Evolutionary conservation across 2,797 vertebrate genomes (phyloP).

Genomic region (Natrix natrix): DNA sequence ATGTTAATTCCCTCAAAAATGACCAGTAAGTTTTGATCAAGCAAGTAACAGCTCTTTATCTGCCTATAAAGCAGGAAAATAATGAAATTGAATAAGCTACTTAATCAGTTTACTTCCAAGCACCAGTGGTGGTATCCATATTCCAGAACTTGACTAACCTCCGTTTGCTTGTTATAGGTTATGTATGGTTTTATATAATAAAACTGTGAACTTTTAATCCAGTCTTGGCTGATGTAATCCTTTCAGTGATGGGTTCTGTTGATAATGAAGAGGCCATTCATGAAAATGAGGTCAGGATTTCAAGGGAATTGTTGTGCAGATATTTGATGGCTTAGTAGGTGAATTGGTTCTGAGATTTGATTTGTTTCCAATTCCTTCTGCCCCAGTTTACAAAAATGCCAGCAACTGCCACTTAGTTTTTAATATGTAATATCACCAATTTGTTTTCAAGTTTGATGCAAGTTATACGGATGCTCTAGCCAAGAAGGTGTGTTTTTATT

Average conservation of each 20-base stretch:
- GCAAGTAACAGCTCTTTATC: background rate
- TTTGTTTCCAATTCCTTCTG: background rate
- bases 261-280: background rate
- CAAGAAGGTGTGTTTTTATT: background rate
- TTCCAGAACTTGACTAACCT: background rate
- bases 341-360: background rate
- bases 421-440: background rate
- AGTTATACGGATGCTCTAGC: background rate
- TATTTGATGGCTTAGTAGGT: background rate
- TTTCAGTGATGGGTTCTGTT: background rate
- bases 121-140: background rate
- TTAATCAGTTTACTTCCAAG: background rate
- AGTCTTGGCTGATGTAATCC: background rate
- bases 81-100: background rate
- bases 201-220: background rate
- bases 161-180: background rate
- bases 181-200: background rate
- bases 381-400: background rate
- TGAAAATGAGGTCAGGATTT: background rate
- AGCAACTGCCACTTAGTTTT: background rate
- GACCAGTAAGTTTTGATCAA: background rate
- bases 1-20: background rate
- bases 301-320: background rate
- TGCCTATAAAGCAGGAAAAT: background rate
- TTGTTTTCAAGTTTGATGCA: background rate